Conservation (phyloP, 2,888 invertebrate genomes). For the Galerucella calmariensis region DNA sequence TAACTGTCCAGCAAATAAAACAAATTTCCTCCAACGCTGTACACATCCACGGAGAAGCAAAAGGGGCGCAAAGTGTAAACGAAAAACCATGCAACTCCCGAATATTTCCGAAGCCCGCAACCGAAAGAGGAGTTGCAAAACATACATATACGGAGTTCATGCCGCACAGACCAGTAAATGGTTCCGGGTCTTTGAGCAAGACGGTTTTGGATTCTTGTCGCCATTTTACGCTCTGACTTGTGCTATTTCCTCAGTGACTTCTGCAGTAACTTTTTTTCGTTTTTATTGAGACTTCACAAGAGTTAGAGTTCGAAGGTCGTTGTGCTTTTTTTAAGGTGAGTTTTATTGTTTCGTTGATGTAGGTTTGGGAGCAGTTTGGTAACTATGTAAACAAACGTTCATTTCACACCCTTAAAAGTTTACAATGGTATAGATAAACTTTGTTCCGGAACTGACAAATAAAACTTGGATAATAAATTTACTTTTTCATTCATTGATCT, state of each 20-base stretch:
- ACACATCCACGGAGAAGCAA: slow-evolving; percentile 4
- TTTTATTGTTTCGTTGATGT: background rate
- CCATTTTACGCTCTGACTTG: slow-evolving; percentile 17
- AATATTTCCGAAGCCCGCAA: slow-evolving; percentile 26
- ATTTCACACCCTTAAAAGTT: background rate
- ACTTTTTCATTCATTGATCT: no score
- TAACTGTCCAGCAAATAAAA: slow-evolving; percentile 29
- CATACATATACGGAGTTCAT: slow-evolving; percentile 33
- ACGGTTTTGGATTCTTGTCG: slow-evolving; percentile 12
- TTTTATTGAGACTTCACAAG: background rate
- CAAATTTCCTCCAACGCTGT: slow-evolving; percentile 20
- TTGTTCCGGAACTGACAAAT: background rate
- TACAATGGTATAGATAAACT: background rate
- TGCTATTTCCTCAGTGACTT: background rate
- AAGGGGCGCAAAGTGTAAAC: slow-evolving; percentile 27
- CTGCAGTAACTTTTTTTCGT: background rate
- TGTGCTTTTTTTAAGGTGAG: background rate
- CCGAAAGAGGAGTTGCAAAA: slow-evolving; percentile 34
- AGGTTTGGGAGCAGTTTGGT: background rate
- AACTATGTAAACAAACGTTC: background rate
- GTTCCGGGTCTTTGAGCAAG: slow-evolving; percentile 21
- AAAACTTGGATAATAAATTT: no score
- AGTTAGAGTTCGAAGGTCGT: background rate
- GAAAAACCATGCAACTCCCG: slow-evolving; percentile 38
- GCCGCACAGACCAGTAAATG: slow-evolving; percentile 33